phyloP scores from a whole-genome alignment of 2,888 invertebrate species.

The Volucella inflata region DNA sequence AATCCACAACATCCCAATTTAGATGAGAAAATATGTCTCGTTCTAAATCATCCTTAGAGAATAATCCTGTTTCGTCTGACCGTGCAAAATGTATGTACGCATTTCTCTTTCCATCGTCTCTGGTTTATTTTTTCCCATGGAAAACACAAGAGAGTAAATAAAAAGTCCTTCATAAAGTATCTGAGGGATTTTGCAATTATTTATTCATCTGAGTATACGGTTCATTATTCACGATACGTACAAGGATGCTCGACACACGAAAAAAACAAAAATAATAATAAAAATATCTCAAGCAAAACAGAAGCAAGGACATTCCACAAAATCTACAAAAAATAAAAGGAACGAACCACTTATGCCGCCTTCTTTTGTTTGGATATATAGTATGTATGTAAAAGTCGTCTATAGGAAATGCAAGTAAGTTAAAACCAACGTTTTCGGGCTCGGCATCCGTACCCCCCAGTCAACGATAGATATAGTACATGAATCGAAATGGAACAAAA shows the following conservation, averaged over 20 bases:
- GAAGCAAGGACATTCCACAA: background rate
- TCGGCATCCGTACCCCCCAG: too few species aligned
- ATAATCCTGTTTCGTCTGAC: slow-evolving; percentile 22
- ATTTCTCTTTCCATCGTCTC: slow-evolving; percentile 42
- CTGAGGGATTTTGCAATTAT: slow-evolving; percentile 60
- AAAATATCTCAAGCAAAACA: slow-evolving; percentile 10
- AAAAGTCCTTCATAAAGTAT: slow-evolving; percentile 47
- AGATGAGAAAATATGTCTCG: slow-evolving; percentile 14
- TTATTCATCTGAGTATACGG: slow-evolving; percentile 45
- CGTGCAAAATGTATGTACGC: slow-evolving; percentile 22
- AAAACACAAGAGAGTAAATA: slow-evolving; percentile 42
- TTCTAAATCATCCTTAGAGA: slow-evolving; percentile 8
- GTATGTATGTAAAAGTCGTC: too few species aligned
- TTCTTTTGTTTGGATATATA: too few species aligned
- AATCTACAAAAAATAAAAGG: too few species aligned
- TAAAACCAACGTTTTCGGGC: background rate
- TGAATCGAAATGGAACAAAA: slow-evolving; percentile 53
- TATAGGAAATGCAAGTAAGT: slow-evolving; percentile 33
- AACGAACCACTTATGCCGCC: too few species aligned
- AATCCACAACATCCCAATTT: background rate
- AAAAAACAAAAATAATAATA: background rate
- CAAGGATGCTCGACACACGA: slow-evolving; percentile 5
- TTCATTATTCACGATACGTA: slow-evolving; percentile 39
- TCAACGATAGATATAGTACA: too few species aligned
- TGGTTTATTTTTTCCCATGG: slow-evolving; percentile 40